These are phyloP conservation scores for Lytechinus pictus DNA, from an alignment of 35 echinoderm and acorn worm genomes.

Conservation along the genomic window DNA sequence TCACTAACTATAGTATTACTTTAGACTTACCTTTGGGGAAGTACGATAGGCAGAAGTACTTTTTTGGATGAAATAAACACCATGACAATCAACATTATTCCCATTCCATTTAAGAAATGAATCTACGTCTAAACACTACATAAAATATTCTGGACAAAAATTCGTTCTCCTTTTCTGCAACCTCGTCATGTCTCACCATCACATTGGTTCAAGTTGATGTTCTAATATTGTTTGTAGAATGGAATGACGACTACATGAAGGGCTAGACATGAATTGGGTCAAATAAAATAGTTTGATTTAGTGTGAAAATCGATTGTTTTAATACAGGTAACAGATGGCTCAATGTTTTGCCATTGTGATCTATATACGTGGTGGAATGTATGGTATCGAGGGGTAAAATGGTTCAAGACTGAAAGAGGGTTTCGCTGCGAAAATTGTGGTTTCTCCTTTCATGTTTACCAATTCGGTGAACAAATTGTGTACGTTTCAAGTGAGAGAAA, in stretches of 20 bases:
- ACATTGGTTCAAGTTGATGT: neutral
- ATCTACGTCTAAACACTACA: neutral
- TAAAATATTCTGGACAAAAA: neutral
- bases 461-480: conserved; percentile 47
- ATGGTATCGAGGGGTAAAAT: neutral
- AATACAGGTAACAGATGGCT: conserved; percentile 25
- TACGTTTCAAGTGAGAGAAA: conserved; percentile 30
- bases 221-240: neutral
- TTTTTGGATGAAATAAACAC: neutral
- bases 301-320: conserved; percentile 29
- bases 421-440: neutral
- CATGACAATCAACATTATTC: neutral
- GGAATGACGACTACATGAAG: neutral
- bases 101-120: neutral
- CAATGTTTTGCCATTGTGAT: neutral
- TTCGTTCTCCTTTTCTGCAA: neutral
- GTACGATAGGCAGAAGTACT: neutral
- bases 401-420: neutral
- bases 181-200: neutral
- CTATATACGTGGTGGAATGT: conserved; percentile 38
- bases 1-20: neutral
- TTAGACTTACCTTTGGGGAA: neutral
- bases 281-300: conserved; percentile 41
- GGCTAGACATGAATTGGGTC: conserved; percentile 31
- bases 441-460: conserved; percentile 51